Conservation (phyloP, 2,888 invertebrate species). For the Ennomos erosarius region DNA sequence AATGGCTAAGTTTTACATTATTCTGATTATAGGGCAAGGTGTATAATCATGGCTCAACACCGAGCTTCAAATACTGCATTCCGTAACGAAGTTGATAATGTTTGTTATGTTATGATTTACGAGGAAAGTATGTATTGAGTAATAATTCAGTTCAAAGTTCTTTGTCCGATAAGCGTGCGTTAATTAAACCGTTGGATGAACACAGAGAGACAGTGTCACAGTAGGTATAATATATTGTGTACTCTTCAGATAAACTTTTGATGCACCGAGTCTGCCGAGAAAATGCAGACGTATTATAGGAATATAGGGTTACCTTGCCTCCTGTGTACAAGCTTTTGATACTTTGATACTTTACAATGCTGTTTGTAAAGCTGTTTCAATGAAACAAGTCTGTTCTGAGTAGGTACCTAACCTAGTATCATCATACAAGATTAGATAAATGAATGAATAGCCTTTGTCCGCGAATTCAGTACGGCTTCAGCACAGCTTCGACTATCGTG, state of each 20-base stretch:
- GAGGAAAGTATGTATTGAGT: constrained; percentile 31
- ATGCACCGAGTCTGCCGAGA: no score
- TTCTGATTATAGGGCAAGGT: background rate
- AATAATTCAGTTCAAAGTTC: constrained; percentile 30
- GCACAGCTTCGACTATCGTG: constrained; percentile 62
- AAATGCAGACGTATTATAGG: no score
- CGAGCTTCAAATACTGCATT: constrained; percentile 2
- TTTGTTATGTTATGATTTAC: constrained; percentile 28
- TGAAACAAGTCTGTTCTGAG: constrained; percentile 23
- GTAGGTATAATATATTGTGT: no score
- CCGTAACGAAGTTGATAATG: constrained; percentile 26
- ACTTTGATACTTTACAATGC: no score
- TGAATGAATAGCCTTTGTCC: constrained; percentile 48
- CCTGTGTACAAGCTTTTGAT: no score
- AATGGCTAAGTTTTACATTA: background rate
- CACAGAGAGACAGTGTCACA: no score
- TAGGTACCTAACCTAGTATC: constrained; percentile 6
- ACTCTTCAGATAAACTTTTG: no score
- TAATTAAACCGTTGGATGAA: background rate
- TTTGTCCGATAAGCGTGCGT: constrained; percentile 33
- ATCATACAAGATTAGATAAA: background rate
- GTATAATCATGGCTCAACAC: background rate
- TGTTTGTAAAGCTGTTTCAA: no score
- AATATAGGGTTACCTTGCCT: no score
- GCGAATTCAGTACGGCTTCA: constrained; percentile 58